phyloP scores from a whole-genome alignment of 92 coral and sea anemone species.

The Epizoanthus stellaris region DNA sequence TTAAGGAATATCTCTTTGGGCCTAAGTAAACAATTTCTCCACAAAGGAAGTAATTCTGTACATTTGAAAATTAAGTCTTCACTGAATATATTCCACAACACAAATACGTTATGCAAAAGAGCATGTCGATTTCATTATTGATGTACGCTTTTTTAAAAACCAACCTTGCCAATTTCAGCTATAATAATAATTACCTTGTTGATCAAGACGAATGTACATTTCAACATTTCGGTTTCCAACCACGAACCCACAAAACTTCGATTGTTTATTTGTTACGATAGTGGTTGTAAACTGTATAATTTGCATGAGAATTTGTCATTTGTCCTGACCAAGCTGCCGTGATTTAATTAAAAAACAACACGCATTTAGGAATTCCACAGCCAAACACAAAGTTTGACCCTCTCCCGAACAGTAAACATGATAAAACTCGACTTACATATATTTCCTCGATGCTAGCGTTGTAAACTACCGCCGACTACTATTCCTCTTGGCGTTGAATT shows the following conservation, averaged over 20 bases:
- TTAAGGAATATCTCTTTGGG: background rate
- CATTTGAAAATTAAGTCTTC: constrained; percentile 9
- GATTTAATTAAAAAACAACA: constrained; percentile 7
- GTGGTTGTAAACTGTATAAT: background rate
- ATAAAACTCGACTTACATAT: constrained; percentile 39
- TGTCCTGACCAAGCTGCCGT: background rate
- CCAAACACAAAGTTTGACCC: background rate
- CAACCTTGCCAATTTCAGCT: constrained; percentile 6
- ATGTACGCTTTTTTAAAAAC: background rate
- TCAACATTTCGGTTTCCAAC: too few relatives aligned
- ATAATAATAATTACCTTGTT: background rate
- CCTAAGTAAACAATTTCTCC: constrained; percentile 9
- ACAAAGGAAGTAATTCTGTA: constrained; percentile 12
- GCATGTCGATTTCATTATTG: background rate
- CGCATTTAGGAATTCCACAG: constrained; percentile 4
- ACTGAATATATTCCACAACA: too few relatives aligned
- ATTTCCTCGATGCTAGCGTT: constrained; percentile 34
- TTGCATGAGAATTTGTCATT: constrained; percentile 3
- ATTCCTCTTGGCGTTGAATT: constrained; percentile 77
- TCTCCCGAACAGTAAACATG: background rate
- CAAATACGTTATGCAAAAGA: background rate
- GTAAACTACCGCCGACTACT: constrained; percentile 65
- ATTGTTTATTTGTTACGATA: too few relatives aligned
- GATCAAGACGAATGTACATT: too few relatives aligned
- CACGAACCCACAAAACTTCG: too few relatives aligned